Percentiles rank a stretch among this genome's conserved stretches.
These are phyloP conservation scores for Caradrina kadenii DNA, from an alignment of 2,888 invertebrate genomes.

Conservation along the genomic window DNA sequence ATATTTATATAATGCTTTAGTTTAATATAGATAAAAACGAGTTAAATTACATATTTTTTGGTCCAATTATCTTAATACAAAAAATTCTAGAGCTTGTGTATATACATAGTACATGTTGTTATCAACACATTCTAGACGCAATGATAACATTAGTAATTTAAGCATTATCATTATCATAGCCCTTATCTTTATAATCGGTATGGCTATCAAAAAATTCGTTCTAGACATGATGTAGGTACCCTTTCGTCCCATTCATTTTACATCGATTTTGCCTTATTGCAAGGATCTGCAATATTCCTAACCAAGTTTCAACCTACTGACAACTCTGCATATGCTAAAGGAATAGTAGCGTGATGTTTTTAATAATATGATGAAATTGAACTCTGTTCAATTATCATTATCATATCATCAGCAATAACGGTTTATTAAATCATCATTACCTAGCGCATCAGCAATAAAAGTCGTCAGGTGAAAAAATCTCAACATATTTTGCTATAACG, in stretches of 20 bases:
- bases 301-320: too few relatives aligned
- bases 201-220: constrained; percentile 58
- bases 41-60: constrained; percentile 46
- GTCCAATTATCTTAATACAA: constrained; percentile 63
- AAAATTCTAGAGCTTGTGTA: constrained; percentile 56
- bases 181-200: constrained; percentile 69
- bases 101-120: constrained; percentile 57
- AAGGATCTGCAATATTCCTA: too few relatives aligned
- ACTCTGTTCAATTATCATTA: background rate
- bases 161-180: constrained; percentile 58
- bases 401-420: background rate
- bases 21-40: constrained; percentile 10
- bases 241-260: background rate
- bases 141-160: constrained; percentile 70
- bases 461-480: background rate
- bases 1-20: too few relatives aligned
- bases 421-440: too few relatives aligned
- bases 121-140: constrained; percentile 65
- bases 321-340: background rate
- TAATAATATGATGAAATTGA: background rate
- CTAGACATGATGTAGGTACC: background rate
- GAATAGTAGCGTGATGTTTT: background rate
- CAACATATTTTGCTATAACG: background rate
- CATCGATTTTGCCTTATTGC: too few relatives aligned
- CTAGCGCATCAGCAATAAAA: background rate